Percentiles rank a stretch among this genome's conserved stretches.
Evolutionary conservation across 2,797 vertebrate species (phyloP).

Genomic region (Valencia hispanica): DNA sequence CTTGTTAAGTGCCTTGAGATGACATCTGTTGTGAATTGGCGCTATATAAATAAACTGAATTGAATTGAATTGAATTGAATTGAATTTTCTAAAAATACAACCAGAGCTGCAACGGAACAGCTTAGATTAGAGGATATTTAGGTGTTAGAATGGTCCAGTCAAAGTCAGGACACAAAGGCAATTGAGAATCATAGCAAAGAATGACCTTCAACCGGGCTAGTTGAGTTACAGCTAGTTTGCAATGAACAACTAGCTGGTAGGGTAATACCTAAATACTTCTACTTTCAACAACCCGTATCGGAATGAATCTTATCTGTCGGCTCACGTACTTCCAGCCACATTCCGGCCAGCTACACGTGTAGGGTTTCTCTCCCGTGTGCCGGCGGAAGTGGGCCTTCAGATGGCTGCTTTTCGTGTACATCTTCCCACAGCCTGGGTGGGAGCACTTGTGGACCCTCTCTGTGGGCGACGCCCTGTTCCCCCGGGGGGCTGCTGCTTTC

Average conservation of each 20-base stretch:
- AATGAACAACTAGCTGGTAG: neutral
- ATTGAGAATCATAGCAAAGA: neutral
- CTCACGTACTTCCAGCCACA: constrained; percentile 82
- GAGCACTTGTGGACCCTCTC: constrained; percentile 86
- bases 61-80: too few species aligned
- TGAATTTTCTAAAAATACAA: too few species aligned
- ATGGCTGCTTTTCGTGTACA: constrained; percentile 88
- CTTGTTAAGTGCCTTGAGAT: too few species aligned
- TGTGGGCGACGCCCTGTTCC: constrained; percentile 62
- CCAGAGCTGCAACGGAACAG: too few species aligned
- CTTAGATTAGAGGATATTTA: neutral
- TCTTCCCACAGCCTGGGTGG: constrained; percentile 85
- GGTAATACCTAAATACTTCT: neutral
- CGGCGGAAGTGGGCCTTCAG: constrained; percentile 85
- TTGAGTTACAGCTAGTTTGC: neutral
- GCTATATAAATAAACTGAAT: too few species aligned
- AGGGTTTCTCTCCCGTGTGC: constrained; percentile 85
- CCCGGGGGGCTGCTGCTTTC: constrained; percentile 72
- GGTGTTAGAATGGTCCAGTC: neutral
- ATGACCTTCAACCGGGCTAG: neutral
- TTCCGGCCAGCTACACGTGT: constrained; percentile 85
- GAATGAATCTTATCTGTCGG: neutral
- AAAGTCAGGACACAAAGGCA: neutral
- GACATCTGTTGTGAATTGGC: too few species aligned
- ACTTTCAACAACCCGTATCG: neutral